Evolutionary conservation across 2,113 vertebrate genomes (phyloP).

Genomic region (Thryonomys swinderianus): DNA sequence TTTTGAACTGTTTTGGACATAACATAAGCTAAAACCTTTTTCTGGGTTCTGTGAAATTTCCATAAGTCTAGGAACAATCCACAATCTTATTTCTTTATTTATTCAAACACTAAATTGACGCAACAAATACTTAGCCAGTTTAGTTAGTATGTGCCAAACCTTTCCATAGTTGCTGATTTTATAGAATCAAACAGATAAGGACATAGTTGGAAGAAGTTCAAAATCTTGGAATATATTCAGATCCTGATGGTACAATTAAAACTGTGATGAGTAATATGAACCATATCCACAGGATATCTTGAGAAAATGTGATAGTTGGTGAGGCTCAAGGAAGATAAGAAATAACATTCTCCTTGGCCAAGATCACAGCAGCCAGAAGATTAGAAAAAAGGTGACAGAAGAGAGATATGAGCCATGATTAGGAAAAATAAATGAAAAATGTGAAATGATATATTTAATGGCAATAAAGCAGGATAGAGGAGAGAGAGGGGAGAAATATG

Average conservation of each 20-base stretch:
- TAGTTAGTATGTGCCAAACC: background rate
- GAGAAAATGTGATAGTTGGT: background rate
- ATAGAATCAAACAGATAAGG: background rate
- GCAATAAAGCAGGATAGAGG: background rate
- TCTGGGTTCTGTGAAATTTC: background rate
- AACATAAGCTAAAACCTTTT: background rate
- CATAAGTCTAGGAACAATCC: background rate
- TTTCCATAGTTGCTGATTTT: background rate
- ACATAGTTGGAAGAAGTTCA: background rate
- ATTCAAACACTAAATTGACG: background rate
- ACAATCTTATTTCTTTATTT: background rate
- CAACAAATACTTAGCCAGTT: background rate
- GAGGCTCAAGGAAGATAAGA: background rate
- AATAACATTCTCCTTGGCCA: background rate
- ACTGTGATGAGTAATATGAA: background rate
- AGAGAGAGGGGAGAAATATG: background rate
- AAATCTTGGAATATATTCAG: background rate
- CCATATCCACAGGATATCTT: background rate
- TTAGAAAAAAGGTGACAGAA: background rate
- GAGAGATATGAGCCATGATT: background rate
- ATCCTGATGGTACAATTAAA: constrained; percentile 7
- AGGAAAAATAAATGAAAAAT: background rate
- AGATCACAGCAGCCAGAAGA: background rate
- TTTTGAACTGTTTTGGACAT: background rate
- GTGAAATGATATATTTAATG: background rate